Conservation (phyloP, 2,797 vertebrate species). For the Heterohyrax brucei region DNA sequence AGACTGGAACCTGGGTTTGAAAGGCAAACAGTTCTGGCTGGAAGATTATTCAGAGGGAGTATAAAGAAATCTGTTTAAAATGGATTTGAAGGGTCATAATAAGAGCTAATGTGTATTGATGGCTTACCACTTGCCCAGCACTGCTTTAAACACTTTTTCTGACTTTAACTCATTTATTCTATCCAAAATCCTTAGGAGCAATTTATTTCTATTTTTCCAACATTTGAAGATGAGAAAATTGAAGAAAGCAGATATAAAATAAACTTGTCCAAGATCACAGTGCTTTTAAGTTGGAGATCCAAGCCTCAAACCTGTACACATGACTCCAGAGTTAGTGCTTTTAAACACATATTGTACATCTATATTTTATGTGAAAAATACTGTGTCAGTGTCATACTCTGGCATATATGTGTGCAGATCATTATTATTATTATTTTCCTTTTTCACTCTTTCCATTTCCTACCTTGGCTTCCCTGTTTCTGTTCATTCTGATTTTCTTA, state of each 20-base stretch:
- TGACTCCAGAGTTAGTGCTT: not conserved
- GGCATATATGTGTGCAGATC: not conserved
- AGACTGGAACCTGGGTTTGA: constrained; percentile 58
- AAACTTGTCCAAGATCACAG: constrained; percentile 14
- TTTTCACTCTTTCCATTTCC: too few relatives aligned
- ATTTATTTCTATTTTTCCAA: constrained; percentile 63
- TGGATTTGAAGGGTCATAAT: constrained; percentile 52
- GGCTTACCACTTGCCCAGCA: not conserved
- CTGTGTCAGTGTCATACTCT: not conserved
- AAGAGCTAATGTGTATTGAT: constrained; percentile 43
- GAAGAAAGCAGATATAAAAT: constrained; percentile 53
- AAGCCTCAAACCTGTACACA: not conserved
- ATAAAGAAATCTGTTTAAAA: constrained; percentile 70
- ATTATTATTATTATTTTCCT: not conserved
- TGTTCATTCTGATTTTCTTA: too few relatives aligned
- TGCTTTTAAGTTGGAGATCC: constrained; percentile 35
- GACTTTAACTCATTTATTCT: constrained; percentile 58
- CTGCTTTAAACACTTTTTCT: constrained; percentile 31
- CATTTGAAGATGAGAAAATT: constrained; percentile 33
- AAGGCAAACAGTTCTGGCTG: constrained; percentile 59
- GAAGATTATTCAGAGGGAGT: constrained; percentile 62
- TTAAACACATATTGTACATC: not conserved
- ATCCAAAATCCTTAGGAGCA: not conserved
- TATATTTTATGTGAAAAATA: not conserved
- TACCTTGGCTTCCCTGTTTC: too few relatives aligned